Evolutionary conservation across 1,140 invertebrate species (phyloP).

Genomic region (Pemphigus obesinymphae): DNA sequence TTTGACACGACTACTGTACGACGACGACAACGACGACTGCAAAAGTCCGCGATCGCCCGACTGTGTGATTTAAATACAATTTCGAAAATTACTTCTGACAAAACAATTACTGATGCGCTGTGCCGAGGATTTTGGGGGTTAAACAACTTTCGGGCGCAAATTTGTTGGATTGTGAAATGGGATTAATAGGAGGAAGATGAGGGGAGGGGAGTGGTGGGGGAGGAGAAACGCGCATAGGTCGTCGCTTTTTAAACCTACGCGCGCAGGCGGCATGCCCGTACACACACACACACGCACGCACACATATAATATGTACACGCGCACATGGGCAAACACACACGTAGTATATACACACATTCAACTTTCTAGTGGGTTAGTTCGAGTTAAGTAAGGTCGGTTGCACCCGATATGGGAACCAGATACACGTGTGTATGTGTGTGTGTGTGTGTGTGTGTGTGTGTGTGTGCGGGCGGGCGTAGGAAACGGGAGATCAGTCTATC

Average conservation of each 20-base stretch:
- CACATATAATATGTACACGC: neutral
- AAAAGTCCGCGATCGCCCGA: conserved; percentile 28
- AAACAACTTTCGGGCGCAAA: conserved; percentile 31
- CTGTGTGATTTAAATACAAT: conserved; percentile 39
- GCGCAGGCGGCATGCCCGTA: neutral
- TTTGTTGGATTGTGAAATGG: conserved; percentile 39
- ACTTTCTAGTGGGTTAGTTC: conserved; percentile 36
- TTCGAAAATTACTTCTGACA: conserved; percentile 38
- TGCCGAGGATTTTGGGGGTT: conserved; percentile 33
- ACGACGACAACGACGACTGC: neutral
- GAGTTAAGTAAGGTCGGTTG: conserved; percentile 32
- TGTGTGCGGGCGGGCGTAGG: neutral
- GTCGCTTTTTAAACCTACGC: conserved; percentile 34
- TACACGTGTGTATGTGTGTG: neutral
- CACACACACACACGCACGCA: too few species aligned
- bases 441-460: neutral
- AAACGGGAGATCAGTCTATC: conserved; percentile 22
- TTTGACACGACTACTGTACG: neutral
- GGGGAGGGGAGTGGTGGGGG: neutral
- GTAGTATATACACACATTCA: neutral
- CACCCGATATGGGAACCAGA: conserved; percentile 20
- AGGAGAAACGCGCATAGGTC: neutral
- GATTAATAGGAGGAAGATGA: neutral
- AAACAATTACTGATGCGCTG: conserved; percentile 32
- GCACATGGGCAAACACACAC: neutral